Evolutionary conservation across 1,140 invertebrate species (phyloP), one percentile per base, ranked within the genome.

Genomic region (Drosophila erecta): DNA sequence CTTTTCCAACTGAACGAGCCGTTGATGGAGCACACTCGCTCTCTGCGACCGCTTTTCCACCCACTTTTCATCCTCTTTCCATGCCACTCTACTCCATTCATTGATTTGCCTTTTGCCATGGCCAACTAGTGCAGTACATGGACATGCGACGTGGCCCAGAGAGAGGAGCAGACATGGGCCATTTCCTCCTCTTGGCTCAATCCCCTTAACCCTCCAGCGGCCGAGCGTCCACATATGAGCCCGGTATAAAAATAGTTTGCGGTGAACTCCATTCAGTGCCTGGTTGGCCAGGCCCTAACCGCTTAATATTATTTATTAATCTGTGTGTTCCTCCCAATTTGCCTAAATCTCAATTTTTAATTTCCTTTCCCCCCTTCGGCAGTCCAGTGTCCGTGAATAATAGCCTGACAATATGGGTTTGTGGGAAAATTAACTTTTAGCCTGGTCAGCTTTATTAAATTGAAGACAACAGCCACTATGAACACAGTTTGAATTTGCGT

Each of bases 1-100:
- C 59, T 89, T 89, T 89, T 89, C 84, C 84, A 89, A 83, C 59
- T 71, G 84, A 89, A 83, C 73, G 79, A 84, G 54, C 79, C 73
- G 66, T 41, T 89, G 79, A 89, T 84, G 85, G 79, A 84, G 84
- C 74, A 62, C 81, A 79, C 69, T 69, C 71, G 38, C 49, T 71
- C 38, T 65, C 54, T 33, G 62, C 60, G 24, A 17, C 62, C 55
- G 65, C 62, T 50, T 33, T 61, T 41, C 17, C 46, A 0, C 11
- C 54, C 38, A 30, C 27, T 33, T 56, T 20, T 12, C 49, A 67
- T 70, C 43, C 64, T 57, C 50, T 20, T 70, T 37, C 30, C 8
- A 30, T 30, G 30, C 30, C 66, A 41, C 70, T 69, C 65, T 50
- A 87, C 70, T 69, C 65, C 64, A 87, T 86, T 86, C 83, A 86